phyloP scores from a whole-genome alignment of 2,113 vertebrate genomes.

The Cyanocitta stelleri region DNA sequence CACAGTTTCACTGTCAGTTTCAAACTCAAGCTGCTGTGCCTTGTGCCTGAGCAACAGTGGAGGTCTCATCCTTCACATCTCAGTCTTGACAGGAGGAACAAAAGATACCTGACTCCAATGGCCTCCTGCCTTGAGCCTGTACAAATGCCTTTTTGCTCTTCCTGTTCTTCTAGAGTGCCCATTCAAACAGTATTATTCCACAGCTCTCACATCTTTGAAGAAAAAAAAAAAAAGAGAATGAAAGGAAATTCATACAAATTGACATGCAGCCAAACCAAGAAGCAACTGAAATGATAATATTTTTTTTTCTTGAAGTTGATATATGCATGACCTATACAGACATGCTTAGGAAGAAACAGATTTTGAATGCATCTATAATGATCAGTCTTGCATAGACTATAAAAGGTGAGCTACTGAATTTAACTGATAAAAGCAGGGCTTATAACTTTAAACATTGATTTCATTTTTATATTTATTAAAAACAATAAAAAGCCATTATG shows the following conservation, averaged over 20 bases:
- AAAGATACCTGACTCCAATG: not conserved
- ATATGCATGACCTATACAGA: not conserved
- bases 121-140: not conserved
- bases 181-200: not conserved
- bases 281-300: not conserved
- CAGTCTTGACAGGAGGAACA: not conserved
- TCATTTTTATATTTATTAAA: slow-evolving; percentile 15
- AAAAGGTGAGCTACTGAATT: not conserved
- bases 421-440: not conserved
- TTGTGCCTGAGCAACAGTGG: not conserved
- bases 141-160: not conserved
- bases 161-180: not conserved
- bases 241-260: not conserved
- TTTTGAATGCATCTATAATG: not conserved
- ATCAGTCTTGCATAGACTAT: not conserved
- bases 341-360: not conserved
- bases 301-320: not conserved
- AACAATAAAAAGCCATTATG: not conserved
- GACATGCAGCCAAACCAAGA: not conserved
- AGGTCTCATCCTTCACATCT: not conserved
- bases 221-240: rapidly evolving
- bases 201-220: not conserved
- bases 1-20: not conserved
- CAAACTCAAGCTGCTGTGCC: not conserved
- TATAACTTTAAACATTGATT: not conserved